A percentile compares a stretch with the other conserved stretches of the same genome.
Evolutionary conservation across 2,888 invertebrate genomes (phyloP).

Genomic region (Dryocosmus kuriphilus): DNA sequence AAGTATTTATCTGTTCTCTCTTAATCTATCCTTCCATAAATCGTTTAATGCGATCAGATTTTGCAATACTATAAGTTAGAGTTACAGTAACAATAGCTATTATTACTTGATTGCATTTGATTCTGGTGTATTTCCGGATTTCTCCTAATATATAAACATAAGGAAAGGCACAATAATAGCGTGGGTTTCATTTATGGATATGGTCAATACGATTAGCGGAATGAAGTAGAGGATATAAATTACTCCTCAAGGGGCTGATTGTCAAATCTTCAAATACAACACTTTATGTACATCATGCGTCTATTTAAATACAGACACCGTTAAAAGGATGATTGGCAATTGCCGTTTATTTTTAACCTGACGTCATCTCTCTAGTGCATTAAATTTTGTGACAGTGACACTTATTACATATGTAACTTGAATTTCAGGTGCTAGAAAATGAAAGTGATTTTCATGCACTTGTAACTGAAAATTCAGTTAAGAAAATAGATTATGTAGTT

Average conservation of each 20-base stretch:
- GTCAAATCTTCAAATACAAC: conserved; percentile 24
- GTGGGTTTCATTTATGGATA: conserved; percentile 4
- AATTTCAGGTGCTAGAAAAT: no score
- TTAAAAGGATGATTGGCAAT: conserved; percentile 38
- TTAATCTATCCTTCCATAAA: no score
- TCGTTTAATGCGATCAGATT: neutral
- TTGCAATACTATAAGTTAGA: neutral
- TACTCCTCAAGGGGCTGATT: conserved; percentile 21
- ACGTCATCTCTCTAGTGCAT: conserved; percentile 27
- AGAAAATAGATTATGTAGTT: no score
- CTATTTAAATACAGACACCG: conserved; percentile 36
- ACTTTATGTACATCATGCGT: conserved; percentile 22
- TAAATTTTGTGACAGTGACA: neutral
- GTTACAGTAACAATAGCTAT: neutral
- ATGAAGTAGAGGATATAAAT: conserved; percentile 38
- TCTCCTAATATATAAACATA: neutral
- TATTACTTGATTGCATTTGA: neutral
- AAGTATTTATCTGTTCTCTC: conserved; percentile 14
- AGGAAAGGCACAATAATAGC: neutral
- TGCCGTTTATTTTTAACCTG: conserved; percentile 19
- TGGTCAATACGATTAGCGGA: conserved; percentile 26
- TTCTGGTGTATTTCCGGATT: neutral
- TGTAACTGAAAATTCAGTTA: no score
- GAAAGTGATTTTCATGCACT: no score
- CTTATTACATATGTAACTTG: no score